phyloP scores from a whole-genome alignment of 2,113 vertebrate genomes.

The Anser brachyrhynchus region DNA sequence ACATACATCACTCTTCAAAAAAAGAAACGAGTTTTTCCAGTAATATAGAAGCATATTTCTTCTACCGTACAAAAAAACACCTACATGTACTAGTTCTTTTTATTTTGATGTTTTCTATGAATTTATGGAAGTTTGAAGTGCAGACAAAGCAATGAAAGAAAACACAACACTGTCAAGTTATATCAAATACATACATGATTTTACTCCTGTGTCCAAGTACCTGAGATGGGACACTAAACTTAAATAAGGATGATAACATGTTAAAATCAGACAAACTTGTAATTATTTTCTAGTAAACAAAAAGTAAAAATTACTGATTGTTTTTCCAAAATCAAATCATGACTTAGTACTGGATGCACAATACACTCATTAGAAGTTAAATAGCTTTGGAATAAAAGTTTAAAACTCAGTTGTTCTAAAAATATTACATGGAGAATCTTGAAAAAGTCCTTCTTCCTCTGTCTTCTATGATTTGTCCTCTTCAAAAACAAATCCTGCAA shows the following conservation, averaged over 20 bases:
- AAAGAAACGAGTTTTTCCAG: background rate
- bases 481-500: background rate
- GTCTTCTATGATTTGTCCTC: background rate
- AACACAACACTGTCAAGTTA: background rate
- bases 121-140: background rate
- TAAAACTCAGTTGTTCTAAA: background rate
- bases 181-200: background rate
- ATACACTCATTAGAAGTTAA: background rate
- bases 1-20: background rate
- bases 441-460: background rate
- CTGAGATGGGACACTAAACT: background rate
- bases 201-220: background rate
- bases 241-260: background rate
- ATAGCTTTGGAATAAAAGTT: constrained; percentile 1
- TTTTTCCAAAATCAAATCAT: background rate
- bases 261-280: background rate
- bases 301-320: background rate
- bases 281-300: background rate
- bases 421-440: background rate
- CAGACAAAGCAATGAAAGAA: background rate
- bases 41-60: background rate
- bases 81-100: background rate
- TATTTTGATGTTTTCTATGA: background rate
- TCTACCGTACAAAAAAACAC: background rate
- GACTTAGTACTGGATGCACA: background rate